Conservation (phyloP, 2,797 vertebrate genomes). For the Galago senegalensis region DNA sequence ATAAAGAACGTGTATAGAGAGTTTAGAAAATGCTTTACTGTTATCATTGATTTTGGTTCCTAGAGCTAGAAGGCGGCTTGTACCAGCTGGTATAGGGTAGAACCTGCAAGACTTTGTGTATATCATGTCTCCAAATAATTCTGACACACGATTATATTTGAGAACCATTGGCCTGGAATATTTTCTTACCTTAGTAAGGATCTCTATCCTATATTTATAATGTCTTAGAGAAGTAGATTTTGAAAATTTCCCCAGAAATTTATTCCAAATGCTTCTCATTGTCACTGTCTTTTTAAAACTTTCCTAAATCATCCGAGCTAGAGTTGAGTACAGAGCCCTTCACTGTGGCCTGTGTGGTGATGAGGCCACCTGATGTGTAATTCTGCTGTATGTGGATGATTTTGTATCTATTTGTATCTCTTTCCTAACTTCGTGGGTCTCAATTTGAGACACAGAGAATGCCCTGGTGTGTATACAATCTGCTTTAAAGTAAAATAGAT, state of each 20-base stretch:
- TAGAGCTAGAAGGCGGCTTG: not conserved
- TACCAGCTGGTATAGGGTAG: not conserved
- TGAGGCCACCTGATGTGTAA: not conserved
- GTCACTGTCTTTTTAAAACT: not conserved
- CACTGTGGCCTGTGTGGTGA: not conserved
- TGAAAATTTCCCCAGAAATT: not conserved
- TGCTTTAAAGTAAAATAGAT: not conserved
- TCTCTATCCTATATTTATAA: not conserved
- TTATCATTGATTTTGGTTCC: not conserved
- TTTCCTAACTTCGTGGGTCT: not conserved
- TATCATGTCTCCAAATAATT: not conserved
- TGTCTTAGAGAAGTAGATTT: constrained; percentile 1
- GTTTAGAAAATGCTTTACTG: not conserved
- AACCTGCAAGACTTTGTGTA: not conserved
- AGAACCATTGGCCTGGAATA: not conserved
- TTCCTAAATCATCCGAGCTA: not conserved
- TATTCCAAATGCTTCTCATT: not conserved
- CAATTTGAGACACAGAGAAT: not conserved
- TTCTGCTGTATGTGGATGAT: not conserved
- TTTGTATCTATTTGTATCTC: not conserved
- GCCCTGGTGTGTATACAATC: not conserved
- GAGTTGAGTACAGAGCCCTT: not conserved
- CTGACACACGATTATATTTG: not conserved
- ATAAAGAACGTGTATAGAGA: not conserved
- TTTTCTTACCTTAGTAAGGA: not conserved